phyloP scores from a whole-genome alignment of 2,113 vertebrate species.

The Cisticola juncidis region DNA sequence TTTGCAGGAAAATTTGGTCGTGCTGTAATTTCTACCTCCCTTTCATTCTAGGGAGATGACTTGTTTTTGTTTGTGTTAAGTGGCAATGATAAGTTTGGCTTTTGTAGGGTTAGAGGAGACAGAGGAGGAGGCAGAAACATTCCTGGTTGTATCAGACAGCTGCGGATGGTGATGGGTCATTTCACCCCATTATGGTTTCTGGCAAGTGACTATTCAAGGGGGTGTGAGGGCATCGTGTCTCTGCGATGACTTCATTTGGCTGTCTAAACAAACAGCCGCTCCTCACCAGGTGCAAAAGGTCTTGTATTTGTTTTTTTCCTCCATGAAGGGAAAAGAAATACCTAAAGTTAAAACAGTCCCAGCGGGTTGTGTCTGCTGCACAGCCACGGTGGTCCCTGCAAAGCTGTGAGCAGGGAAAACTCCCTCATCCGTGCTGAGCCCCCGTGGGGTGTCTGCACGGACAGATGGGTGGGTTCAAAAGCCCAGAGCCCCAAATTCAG shows the following conservation, averaged over 20 bases:
- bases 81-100: background rate
- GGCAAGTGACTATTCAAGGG: conserved; percentile 35
- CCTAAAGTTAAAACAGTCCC: background rate
- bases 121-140: conserved; percentile 14
- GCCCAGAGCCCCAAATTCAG: background rate
- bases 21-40: background rate
- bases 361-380: background rate
- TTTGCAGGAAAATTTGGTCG: background rate
- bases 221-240: conserved; percentile 36
- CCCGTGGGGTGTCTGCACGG: rapidly evolving
- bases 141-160: conserved; percentile 28
- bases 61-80: background rate
- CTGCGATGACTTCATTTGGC: conserved; percentile 54
- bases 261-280: conserved; percentile 48
- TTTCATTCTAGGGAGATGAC: background rate
- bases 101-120: background rate
- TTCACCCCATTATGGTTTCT: conserved; percentile 55
- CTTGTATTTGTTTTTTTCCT: conserved; percentile 15
- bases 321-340: conserved; percentile 7
- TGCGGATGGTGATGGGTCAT: conserved; percentile 51
- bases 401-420: background rate
- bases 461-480: background rate
- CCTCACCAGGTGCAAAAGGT: conserved; percentile 51
- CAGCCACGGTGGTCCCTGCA: background rate
- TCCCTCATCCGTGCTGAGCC: rapidly evolving